Evolutionary conservation across 2,113 vertebrate species (phyloP).

Genomic region (Tachycineta bicolor): DNA sequence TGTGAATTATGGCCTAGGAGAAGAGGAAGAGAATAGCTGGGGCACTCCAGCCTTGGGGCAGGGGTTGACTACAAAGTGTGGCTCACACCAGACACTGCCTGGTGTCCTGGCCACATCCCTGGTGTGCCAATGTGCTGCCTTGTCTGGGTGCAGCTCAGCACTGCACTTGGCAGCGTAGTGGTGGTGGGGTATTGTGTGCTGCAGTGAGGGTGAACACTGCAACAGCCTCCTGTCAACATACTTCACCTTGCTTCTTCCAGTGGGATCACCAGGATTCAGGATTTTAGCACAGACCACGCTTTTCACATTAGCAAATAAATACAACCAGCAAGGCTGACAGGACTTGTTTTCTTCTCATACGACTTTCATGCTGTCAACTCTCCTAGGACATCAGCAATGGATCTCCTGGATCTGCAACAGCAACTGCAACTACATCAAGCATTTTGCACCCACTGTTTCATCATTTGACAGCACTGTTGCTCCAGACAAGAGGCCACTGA

Average conservation of each 20-base stretch:
- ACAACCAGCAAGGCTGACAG: neutral
- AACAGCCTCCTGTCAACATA: neutral
- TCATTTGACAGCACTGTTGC: neutral
- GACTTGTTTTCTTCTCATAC: neutral
- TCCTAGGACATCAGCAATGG: neutral
- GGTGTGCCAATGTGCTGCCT: neutral
- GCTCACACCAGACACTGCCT: neutral
- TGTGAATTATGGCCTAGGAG: neutral
- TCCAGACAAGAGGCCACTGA: neutral
- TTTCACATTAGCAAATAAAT: neutral
- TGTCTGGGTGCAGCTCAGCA: neutral
- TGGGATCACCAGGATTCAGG: neutral
- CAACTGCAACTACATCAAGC: neutral
- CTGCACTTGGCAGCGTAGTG: accelerated
- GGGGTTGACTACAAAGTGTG: neutral
- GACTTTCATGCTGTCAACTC: neutral
- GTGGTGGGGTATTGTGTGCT: neutral
- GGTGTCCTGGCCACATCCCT: neutral
- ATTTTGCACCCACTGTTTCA: neutral
- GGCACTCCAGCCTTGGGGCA: neutral
- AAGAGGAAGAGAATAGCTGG: neutral
- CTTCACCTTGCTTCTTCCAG: neutral
- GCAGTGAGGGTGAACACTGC: neutral
- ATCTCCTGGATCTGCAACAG: neutral
- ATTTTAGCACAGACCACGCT: neutral